Evolutionary conservation across 1,140 invertebrate genomes (phyloP).

Genomic region (Anoplolepis gracilipes): DNA sequence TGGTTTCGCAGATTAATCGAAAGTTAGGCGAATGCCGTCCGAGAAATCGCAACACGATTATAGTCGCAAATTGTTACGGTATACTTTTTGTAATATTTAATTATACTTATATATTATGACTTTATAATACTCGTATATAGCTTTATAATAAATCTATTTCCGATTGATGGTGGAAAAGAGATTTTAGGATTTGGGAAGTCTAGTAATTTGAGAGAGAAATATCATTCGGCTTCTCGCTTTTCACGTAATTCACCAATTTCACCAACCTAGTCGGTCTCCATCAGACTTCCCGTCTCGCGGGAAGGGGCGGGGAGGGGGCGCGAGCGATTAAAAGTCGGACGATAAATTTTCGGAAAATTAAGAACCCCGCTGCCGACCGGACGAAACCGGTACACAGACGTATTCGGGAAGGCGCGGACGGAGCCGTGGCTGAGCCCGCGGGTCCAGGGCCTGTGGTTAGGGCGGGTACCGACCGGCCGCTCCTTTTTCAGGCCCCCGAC

Average conservation of each 20-base stretch:
- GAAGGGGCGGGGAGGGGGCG: too few relatives aligned
- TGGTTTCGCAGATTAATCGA: neutral
- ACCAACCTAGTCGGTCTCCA: neutral
- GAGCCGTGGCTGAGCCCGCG: conserved; percentile 72
- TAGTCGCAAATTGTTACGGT: too few relatives aligned
- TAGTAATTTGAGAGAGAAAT: too few relatives aligned
- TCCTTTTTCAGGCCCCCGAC: conserved; percentile 82
- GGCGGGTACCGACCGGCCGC: conserved; percentile 80
- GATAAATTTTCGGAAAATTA: conserved; percentile 62
- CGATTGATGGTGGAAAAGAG: too few relatives aligned
- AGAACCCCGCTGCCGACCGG: conserved; percentile 44
- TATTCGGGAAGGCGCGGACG: conserved; percentile 64
- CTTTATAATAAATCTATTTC: too few relatives aligned
- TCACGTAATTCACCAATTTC: conserved; percentile 2
- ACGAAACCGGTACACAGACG: conserved; percentile 52
- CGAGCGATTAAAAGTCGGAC: conserved; percentile 64
- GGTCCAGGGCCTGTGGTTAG: conserved; percentile 84
- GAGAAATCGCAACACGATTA: neutral
- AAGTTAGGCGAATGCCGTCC: neutral
- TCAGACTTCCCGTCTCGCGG: conserved; percentile 20
- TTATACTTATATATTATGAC: too few relatives aligned
- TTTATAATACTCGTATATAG: too few relatives aligned
- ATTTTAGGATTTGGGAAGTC: too few relatives aligned
- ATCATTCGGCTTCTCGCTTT: conserved; percentile 4
- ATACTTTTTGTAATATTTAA: too few relatives aligned